Base-by-base conservation (phyloP, 2,888 invertebrate species). In the Phlogophora meticulosa region DNA sequence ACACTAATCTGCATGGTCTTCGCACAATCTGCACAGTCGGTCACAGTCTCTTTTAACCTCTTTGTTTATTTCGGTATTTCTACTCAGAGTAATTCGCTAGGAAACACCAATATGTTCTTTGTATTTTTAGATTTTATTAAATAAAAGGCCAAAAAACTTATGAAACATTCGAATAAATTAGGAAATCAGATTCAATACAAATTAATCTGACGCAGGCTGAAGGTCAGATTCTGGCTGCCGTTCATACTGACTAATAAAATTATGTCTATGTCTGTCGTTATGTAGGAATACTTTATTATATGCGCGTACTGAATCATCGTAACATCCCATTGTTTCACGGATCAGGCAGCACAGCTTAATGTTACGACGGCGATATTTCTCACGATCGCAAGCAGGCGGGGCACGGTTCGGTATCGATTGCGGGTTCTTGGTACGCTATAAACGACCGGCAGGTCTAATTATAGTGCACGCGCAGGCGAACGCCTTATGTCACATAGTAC, bases 401-500 rank as follows among this genome's bases (percentile, higher is more conserved):
- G 72, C 77, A 73, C 58, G 70, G 63, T 74, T 78, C 59, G 74
- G 83, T 90, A 90, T 90, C 88, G 88, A 91, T 90, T 90, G 87
- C 85, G 72, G 75, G 83, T 91, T 91, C 91, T 87, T 74, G 75
- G 90, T 89, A 91, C 80, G 83, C 87, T 85, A 87, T 89, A 90
- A 88, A 88, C 86, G 83, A 72, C 84, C 76, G 80, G 83, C 82
- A 85, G 85, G 85, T 92, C 91, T 91, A 92, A 93, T 92, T 92
- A 93, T 92, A 93, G 91, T 85, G 86, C 85, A 86, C 82, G 84
- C 83, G 83, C 87, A 87, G 85, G 84, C 88, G 70, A 88, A 82
- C 85, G 82, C 87, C 92, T 94, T 94, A 94, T 94, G 93, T 94
- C 93, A 95, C 91, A 85, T 85, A 87, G 88, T 87, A 92, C 92